These are phyloP conservation scores for Scaeva pyrastri DNA, from an alignment of 2,888 invertebrate genomes.

Conservation along the genomic window DNA sequence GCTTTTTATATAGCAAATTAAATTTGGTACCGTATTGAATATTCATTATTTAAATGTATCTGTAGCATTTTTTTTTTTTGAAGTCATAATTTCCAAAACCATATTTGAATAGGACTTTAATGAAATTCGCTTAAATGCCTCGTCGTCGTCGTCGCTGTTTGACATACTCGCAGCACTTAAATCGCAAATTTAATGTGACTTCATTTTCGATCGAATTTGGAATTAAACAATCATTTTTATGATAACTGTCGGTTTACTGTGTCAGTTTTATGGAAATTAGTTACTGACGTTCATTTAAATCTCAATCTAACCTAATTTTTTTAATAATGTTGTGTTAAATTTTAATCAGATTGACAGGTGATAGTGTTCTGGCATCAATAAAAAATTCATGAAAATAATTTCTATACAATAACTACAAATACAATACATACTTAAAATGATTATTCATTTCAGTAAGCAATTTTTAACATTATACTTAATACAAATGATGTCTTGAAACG, in stretches of 20 bases:
- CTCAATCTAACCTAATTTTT: constrained; percentile 7
- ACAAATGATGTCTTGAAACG: no score
- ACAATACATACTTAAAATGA: no score
- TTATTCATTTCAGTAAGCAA: no score
- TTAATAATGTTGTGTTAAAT: constrained; percentile 1
- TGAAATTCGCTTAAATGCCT: constrained; percentile 16
- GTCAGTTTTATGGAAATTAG: constrained; percentile 14
- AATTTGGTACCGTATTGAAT: constrained; percentile 14
- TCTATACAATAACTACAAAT: no score
- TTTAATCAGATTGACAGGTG: neutral
- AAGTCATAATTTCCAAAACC: constrained; percentile 13
- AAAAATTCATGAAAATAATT: neutral
- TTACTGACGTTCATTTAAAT: constrained; percentile 2
- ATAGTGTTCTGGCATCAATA: neutral
- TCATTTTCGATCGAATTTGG: constrained; percentile 36
- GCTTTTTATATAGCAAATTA: neutral
- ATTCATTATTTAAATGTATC: constrained; percentile 56
- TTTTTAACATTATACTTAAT: no score
- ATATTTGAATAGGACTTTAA: constrained; percentile 37
- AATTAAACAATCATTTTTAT: constrained; percentile 61
- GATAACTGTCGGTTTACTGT: constrained; percentile 27
- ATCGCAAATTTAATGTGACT: constrained; percentile 44
- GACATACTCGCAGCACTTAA: constrained; percentile 33
- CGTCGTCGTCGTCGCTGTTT: constrained; percentile 13
- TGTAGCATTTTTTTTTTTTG: constrained; percentile 15